Evolutionary conservation across 2,113 vertebrate species (phyloP).

Genomic region (Ceyx cyanopectus): DNA sequence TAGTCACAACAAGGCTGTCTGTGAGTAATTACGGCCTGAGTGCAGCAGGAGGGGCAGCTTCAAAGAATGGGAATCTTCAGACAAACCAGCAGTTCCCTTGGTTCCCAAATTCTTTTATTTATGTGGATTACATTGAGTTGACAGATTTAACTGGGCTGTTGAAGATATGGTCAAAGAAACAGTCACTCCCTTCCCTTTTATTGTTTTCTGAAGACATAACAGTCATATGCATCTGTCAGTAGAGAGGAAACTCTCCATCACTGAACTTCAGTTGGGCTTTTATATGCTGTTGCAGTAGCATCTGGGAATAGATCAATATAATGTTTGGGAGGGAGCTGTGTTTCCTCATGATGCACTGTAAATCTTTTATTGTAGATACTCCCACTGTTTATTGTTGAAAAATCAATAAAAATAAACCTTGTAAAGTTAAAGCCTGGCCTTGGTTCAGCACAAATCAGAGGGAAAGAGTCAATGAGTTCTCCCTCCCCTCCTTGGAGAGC

Average conservation of each 20-base stretch:
- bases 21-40: constrained; percentile 53
- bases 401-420: constrained; percentile 63
- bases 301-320: constrained; percentile 50
- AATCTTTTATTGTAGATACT: constrained; percentile 56
- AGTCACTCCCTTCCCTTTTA: constrained; percentile 58
- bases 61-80: constrained; percentile 50
- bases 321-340: constrained; percentile 27
- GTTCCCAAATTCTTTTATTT: constrained; percentile 50
- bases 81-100: constrained; percentile 1
- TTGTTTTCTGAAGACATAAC: constrained; percentile 54
- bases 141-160: constrained; percentile 63
- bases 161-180: constrained; percentile 41
- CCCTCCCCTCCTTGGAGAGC: neutral
- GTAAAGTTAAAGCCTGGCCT: constrained; percentile 58
- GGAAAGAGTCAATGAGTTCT: constrained; percentile 3
- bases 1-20: constrained; percentile 42
- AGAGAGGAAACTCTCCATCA: constrained; percentile 48
- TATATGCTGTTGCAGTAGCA: constrained; percentile 48
- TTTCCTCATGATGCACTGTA: constrained; percentile 14
- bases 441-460: constrained; percentile 24
- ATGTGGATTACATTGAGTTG: constrained; percentile 55
- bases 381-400: constrained; percentile 57
- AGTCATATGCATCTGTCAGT: constrained; percentile 20
- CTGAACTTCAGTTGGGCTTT: constrained; percentile 30
- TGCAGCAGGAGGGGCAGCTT: constrained; percentile 51